Evolutionary conservation across 1,140 invertebrate species (phyloP).

Genomic region (Danaus plexippus): DNA sequence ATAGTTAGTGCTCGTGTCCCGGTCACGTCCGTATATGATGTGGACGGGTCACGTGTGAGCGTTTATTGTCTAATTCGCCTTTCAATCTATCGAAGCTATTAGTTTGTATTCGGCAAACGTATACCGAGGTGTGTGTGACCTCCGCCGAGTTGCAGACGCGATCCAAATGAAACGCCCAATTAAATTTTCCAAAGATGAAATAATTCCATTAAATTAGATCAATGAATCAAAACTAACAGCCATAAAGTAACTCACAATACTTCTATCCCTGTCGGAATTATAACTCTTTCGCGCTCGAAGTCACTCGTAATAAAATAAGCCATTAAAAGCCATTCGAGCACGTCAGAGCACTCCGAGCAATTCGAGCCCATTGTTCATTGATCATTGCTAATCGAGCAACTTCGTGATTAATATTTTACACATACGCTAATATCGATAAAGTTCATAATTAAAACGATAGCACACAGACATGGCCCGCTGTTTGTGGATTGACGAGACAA

Average conservation of each 20-base stretch:
- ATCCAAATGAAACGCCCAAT: too few relatives aligned
- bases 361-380: constrained; percentile 40
- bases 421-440: too few relatives aligned
- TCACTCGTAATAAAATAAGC: constrained; percentile 36
- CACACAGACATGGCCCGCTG: too few relatives aligned
- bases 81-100: constrained; percentile 6
- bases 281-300: constrained; percentile 12
- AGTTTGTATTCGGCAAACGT: too few relatives aligned
- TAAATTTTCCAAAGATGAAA: too few relatives aligned
- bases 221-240: too few relatives aligned
- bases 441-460: too few relatives aligned
- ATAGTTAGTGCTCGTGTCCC: constrained; percentile 31
- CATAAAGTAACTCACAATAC: constrained; percentile 2
- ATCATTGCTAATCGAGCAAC: constrained; percentile 16
- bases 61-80: constrained; percentile 27
- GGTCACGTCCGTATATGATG: constrained; percentile 58
- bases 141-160: too few relatives aligned
- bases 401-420: constrained; percentile 41
- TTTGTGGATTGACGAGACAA: too few relatives aligned
- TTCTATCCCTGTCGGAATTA: constrained; percentile 7
- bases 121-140: too few relatives aligned
- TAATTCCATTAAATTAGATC: too few relatives aligned
- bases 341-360: constrained; percentile 33
- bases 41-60: constrained; percentile 47
- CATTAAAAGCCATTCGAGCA: constrained; percentile 49